These are phyloP conservation scores for Caranx ignobilis DNA, from an alignment of 2,113 vertebrate species.

Conservation along the genomic window DNA sequence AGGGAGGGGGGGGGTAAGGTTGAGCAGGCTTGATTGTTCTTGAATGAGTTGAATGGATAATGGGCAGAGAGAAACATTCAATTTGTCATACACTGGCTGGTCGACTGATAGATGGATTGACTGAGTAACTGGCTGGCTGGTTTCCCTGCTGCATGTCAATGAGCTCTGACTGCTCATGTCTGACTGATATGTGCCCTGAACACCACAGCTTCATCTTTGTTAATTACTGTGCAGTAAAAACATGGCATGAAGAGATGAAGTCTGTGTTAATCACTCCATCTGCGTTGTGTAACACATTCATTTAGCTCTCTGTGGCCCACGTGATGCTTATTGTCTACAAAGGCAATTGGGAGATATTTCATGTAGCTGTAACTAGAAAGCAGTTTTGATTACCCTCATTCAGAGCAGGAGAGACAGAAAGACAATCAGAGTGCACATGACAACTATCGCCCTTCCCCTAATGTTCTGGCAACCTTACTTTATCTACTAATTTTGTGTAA, in stretches of 20 bases:
- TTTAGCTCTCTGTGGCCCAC: not conserved
- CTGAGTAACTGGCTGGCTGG: slow-evolving; percentile 29
- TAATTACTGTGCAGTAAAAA: slow-evolving; percentile 8
- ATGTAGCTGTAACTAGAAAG: not conserved
- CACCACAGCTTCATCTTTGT: slow-evolving; percentile 13
- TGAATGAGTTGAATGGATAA: slow-evolving; percentile 62
- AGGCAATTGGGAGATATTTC: slow-evolving; percentile 16
- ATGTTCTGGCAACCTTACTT: no score
- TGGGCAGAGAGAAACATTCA: slow-evolving; percentile 54
- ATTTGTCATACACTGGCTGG: slow-evolving; percentile 62
- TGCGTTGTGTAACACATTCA: slow-evolving; percentile 10
- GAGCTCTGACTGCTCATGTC: slow-evolving; percentile 23
- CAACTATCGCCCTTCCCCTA: no score
- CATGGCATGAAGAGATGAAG: slow-evolving; percentile 6
- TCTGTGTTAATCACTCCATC: slow-evolving; percentile 24
- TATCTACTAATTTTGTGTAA: no score
- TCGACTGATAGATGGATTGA: slow-evolving; percentile 46
- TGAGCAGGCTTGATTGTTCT: slow-evolving; percentile 62
- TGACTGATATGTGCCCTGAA: slow-evolving; percentile 33
- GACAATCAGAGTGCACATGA: no score
- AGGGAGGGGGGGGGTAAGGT: not conserved
- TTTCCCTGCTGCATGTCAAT: slow-evolving; percentile 52
- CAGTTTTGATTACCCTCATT: no score
- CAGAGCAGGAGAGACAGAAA: no score
- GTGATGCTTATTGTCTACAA: not conserved